phyloP scores from a whole-genome alignment of 2,113 vertebrate species.

The Eleginops maclovinus region DNA sequence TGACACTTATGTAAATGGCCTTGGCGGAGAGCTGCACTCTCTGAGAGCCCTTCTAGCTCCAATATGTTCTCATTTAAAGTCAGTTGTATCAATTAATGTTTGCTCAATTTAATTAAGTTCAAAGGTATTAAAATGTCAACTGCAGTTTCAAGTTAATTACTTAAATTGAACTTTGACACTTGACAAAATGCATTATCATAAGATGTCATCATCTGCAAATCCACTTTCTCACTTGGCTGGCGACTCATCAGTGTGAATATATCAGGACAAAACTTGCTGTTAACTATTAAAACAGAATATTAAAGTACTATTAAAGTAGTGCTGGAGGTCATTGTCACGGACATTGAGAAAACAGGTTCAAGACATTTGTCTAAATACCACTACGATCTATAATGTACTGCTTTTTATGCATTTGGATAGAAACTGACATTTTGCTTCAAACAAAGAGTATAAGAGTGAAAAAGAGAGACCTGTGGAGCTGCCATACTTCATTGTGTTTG shows the following conservation, averaged over 20 bases:
- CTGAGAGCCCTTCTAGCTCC: no score
- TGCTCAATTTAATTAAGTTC: background rate
- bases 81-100: background rate
- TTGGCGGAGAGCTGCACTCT: no score
- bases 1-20: no score
- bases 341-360: background rate
- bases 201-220: background rate
- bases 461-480: constrained; percentile 41
- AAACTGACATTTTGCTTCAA: constrained; percentile 16
- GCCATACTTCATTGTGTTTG: constrained; percentile 34
- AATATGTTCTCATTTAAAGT: background rate
- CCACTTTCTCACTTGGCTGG: background rate
- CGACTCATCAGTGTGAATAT: background rate
- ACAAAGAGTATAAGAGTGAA: background rate
- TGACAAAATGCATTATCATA: background rate
- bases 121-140: background rate
- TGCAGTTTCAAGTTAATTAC: background rate
- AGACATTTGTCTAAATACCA: background rate
- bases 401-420: background rate
- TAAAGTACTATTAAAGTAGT: background rate
- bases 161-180: background rate
- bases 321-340: background rate
- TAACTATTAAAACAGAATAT: background rate
- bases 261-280: background rate
- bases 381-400: background rate